phyloP scores from a whole-genome alignment of 2,888 invertebrate species.

The Petrophora chlorosata region DNA sequence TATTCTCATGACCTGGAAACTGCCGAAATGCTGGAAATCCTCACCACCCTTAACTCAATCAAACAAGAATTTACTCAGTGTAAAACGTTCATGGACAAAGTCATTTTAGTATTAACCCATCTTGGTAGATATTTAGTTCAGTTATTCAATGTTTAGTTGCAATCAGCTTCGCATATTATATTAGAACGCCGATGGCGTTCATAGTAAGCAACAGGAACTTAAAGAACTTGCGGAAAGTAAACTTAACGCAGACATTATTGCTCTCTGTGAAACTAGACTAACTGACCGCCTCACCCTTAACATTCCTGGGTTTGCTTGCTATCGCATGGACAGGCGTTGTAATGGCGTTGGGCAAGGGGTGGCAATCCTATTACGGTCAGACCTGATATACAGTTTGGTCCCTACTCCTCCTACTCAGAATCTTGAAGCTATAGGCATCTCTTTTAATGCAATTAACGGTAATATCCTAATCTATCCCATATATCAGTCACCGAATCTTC shows the following conservation, averaged over 20 bases:
- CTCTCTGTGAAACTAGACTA: not conserved
- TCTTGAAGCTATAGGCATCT: not conserved
- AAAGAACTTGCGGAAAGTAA: not conserved
- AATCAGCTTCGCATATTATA: not conserved
- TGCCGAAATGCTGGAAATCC: not conserved
- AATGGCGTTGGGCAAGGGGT: not conserved
- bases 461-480: not conserved
- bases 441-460: not conserved
- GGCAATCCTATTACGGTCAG: not conserved
- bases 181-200: constrained; percentile 15
- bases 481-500: not conserved
- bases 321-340: not conserved
- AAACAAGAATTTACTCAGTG: not conserved
- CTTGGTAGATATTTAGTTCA: too few species aligned
- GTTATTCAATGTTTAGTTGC: not conserved
- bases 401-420: not conserved
- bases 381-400: not conserved
- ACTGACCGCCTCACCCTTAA: not conserved
- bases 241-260: not conserved
- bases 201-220: constrained; percentile 17
- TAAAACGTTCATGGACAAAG: not conserved
- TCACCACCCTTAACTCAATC: not conserved
- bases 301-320: not conserved
- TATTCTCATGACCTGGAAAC: not conserved
- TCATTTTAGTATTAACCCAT: not conserved